Conservation (phyloP, 2,888 invertebrate species). For the Saturnia pavonia region DNA sequence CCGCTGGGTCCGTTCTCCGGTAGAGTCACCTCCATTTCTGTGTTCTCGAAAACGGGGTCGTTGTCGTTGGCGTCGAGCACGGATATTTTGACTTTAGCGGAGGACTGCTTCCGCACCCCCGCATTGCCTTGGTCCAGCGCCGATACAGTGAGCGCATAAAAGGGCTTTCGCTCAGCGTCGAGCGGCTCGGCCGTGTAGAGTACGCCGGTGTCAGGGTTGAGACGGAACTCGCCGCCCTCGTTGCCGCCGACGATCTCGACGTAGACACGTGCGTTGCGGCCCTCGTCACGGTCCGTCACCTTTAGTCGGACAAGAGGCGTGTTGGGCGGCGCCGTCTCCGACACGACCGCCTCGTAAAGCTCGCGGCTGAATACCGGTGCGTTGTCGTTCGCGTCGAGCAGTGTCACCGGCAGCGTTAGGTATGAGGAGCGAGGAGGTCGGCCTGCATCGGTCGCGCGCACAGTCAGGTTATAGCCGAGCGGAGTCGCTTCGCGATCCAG, state of each 20-base stretch:
- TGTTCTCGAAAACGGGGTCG: slow-evolving; percentile 91
- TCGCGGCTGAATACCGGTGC: slow-evolving; percentile 93
- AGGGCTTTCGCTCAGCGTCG: slow-evolving; percentile 92
- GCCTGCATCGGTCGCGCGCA: slow-evolving; percentile 93
- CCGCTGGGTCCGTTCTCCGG: slow-evolving; percentile 95
- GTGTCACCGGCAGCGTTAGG: slow-evolving; percentile 89
- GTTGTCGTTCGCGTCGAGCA: slow-evolving; percentile 92
- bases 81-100: slow-evolving; percentile 94
- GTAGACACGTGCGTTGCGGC: slow-evolving; percentile 91
- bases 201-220: slow-evolving; percentile 94
- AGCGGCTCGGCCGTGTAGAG: slow-evolving; percentile 90
- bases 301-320: slow-evolving; percentile 94
- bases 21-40: slow-evolving; percentile 86
- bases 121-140: slow-evolving; percentile 94
- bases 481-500: slow-evolving; percentile 90
- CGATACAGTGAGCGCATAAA: slow-evolving; percentile 93
- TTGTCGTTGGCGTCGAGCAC: slow-evolving; percentile 97
- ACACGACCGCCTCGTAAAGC: slow-evolving; percentile 92
- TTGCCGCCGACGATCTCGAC: slow-evolving; percentile 96
- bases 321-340: slow-evolving; percentile 93
- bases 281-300: slow-evolving; percentile 92
- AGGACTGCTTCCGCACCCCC: slow-evolving; percentile 91
- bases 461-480: slow-evolving; percentile 92
- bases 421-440: slow-evolving; percentile 89
- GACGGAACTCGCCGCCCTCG: slow-evolving; percentile 92